These are phyloP conservation scores for Leucopsar rothschildi DNA, from an alignment of 2,113 vertebrate genomes.

Conservation along the genomic window DNA sequence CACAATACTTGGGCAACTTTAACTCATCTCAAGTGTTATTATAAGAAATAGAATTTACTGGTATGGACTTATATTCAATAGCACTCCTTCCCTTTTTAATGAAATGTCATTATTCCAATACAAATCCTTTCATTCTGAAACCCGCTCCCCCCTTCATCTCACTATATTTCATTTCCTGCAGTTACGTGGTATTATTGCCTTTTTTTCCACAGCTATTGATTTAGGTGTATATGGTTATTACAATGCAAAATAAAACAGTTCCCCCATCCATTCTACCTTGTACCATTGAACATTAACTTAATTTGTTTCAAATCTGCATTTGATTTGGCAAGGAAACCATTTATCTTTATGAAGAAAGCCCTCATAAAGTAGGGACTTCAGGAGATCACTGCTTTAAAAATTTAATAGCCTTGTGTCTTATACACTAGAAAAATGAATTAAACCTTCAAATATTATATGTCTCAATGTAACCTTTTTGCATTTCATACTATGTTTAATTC, in stretches of 20 bases:
- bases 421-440: constrained; percentile 85
- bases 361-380: constrained; percentile 87
- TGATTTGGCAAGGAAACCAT: constrained; percentile 90
- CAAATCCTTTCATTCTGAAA: constrained; percentile 85
- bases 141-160: constrained; percentile 70
- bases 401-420: constrained; percentile 86
- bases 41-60: constrained; percentile 84
- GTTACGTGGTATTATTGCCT: constrained; percentile 88
- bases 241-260: constrained; percentile 89
- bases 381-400: constrained; percentile 84
- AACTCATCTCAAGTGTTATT: constrained; percentile 84
- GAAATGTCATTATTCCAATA: constrained; percentile 94
- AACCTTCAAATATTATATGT: constrained; percentile 82
- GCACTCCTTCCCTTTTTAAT: constrained; percentile 82
- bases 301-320: constrained; percentile 91
- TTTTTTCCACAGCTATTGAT: constrained; percentile 87
- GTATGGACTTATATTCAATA: constrained; percentile 81
- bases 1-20: constrained; percentile 76
- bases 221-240: constrained; percentile 94
- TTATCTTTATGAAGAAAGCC: constrained; percentile 88
- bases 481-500: constrained; percentile 82
- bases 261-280: constrained; percentile 91
- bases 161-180: constrained; percentile 89
- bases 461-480: constrained; percentile 83
- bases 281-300: constrained; percentile 84